Conservation (phyloP, 2,797 vertebrate genomes). For the Sebastes trivittatus region DNA sequence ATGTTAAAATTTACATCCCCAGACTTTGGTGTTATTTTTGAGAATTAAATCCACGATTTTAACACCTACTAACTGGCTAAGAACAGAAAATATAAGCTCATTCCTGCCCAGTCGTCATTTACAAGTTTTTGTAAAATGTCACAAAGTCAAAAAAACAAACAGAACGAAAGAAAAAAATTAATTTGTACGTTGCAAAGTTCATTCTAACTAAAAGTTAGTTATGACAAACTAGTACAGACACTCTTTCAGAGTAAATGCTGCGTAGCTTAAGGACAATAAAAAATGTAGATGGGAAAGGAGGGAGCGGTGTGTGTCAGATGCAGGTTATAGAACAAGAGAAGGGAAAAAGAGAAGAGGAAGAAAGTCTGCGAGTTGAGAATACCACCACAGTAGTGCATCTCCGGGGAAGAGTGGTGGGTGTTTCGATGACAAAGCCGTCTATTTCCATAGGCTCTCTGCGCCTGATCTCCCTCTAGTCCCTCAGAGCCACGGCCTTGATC, state of each 20-base stretch:
- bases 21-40: background rate
- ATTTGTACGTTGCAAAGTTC: background rate
- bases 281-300: background rate
- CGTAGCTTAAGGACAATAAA: conserved; percentile 3
- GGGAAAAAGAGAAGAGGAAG: conserved; percentile 22
- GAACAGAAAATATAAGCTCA: background rate
- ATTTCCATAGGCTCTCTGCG: conserved; percentile 87
- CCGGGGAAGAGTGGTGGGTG: conserved; percentile 54
- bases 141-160: background rate
- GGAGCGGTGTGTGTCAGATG: conserved; percentile 11
- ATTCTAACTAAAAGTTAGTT: background rate
- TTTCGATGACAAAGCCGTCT: conserved; percentile 77
- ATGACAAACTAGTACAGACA: background rate
- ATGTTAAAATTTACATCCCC: background rate
- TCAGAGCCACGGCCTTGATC: conserved; percentile 93
- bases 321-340: conserved; percentile 20
- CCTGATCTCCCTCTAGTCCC: conserved; percentile 91
- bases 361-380: conserved; percentile 72
- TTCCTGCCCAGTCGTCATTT: background rate
- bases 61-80: background rate
- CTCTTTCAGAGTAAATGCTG: conserved; percentile 5
- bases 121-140: background rate
- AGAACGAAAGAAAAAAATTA: background rate
- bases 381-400: conserved; percentile 45
- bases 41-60: background rate